phyloP scores from a whole-genome alignment of 2,113 vertebrate species.

The Seriola aureovittata region DNA sequence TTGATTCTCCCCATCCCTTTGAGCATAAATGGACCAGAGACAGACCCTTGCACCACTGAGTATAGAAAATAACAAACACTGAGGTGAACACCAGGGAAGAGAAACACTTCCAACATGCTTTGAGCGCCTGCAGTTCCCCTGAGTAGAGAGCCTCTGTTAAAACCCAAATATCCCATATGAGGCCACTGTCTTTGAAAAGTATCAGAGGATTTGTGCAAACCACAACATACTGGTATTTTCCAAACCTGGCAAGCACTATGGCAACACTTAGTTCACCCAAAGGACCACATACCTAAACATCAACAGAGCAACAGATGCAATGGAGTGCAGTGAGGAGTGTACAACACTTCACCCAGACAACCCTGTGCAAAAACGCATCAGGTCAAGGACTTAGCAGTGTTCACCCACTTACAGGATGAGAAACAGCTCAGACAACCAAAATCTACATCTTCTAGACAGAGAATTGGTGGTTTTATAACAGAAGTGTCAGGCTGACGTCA shows the following conservation, averaged over 20 bases:
- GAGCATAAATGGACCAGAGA: conserved; percentile 9
- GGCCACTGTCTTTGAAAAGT: conserved; percentile 37
- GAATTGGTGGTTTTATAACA: neutral
- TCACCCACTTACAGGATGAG: neutral
- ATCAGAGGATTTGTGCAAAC: conserved; percentile 33
- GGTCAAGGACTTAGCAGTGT: neutral
- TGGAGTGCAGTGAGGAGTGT: conserved; percentile 11
- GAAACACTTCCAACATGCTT: conserved; percentile 20
- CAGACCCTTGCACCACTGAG: conserved; percentile 1
- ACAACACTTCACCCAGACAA: conserved; percentile 2
- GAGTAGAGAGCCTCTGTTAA: conserved; percentile 20
- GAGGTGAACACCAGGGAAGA: conserved; percentile 7
- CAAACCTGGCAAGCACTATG: conserved; percentile 39
- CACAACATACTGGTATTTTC: conserved; percentile 27
- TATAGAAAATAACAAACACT: conserved; percentile 8
- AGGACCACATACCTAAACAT: conserved; percentile 24
- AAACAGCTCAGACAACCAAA: neutral
- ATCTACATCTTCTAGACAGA: neutral
- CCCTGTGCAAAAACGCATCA: neutral
- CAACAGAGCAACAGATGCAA: conserved; percentile 24
- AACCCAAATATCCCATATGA: conserved; percentile 37
- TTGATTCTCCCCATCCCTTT: conserved; percentile 22
- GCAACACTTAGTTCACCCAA: neutral
- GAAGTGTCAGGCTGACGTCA: neutral
- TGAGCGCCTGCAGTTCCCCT: conserved; percentile 18